These are phyloP conservation scores for Pristionchus japonicus DNA, from an alignment of 2,888 invertebrate genomes.

Conservation along the genomic window DNA sequence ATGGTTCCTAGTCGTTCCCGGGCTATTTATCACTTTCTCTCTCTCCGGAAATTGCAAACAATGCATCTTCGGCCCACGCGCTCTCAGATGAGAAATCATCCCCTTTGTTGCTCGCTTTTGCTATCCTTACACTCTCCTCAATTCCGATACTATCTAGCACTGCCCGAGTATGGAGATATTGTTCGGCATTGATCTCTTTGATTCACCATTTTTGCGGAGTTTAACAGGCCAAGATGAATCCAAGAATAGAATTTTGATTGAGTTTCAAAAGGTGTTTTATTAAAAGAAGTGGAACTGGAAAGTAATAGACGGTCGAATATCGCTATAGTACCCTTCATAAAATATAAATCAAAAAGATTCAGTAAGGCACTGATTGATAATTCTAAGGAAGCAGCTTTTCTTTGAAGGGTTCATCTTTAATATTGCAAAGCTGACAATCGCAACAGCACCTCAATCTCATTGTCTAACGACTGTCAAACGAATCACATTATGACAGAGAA, in stretches of 20 bases:
- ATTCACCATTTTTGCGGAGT: too few relatives aligned
- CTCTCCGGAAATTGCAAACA: background rate
- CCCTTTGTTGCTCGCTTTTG: background rate
- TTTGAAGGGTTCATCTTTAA: too few relatives aligned
- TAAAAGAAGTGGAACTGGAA: too few relatives aligned
- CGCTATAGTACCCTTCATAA: too few relatives aligned
- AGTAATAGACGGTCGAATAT: too few relatives aligned
- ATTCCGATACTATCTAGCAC: background rate
- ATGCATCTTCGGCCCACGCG: background rate
- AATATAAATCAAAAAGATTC: too few relatives aligned
- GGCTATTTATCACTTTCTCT: background rate
- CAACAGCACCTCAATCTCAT: too few relatives aligned
- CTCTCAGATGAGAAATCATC: conserved; percentile 36
- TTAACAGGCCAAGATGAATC: background rate
- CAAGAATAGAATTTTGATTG: background rate
- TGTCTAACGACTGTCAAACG: too few relatives aligned
- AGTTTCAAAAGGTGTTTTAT: background rate
- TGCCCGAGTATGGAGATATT: background rate
- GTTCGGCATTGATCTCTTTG: background rate
- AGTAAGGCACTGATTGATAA: too few relatives aligned
- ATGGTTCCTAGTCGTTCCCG: background rate
- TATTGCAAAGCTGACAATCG: too few relatives aligned
- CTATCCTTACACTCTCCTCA: background rate
- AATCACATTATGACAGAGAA: too few relatives aligned
- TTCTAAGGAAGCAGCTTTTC: too few relatives aligned